Evolutionary conservation across 2,888 invertebrate species (phyloP).

Genomic region (Priocnemis perturbator): DNA sequence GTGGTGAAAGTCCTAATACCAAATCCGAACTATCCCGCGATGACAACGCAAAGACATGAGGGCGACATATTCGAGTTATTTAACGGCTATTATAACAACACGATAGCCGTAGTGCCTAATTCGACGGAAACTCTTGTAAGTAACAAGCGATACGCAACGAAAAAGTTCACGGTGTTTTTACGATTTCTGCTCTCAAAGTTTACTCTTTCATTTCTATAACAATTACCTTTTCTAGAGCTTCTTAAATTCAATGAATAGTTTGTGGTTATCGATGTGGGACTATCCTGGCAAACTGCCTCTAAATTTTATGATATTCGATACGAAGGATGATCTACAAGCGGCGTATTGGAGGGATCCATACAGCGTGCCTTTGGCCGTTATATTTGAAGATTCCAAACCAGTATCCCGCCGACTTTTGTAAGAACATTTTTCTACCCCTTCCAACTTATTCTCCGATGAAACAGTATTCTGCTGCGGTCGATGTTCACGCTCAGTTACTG

Average conservation of each 20-base stretch:
- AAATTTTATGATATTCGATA: slow-evolving; percentile 81
- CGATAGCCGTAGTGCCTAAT: slow-evolving; percentile 83
- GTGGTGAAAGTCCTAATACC: slow-evolving; percentile 85
- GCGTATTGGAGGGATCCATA: slow-evolving; percentile 82
- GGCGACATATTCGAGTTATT: slow-evolving; percentile 78
- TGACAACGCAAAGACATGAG: slow-evolving; percentile 80
- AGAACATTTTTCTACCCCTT: slow-evolving; percentile 40
- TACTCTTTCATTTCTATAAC: not conserved
- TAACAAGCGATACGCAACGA: slow-evolving; percentile 17
- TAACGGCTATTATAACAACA: slow-evolving; percentile 78
- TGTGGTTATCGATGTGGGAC: slow-evolving; percentile 78
- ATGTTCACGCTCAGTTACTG: too few relatives aligned
- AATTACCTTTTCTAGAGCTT: slow-evolving; percentile 61
- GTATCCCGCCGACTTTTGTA: slow-evolving; percentile 77
- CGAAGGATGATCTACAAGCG: slow-evolving; percentile 81
- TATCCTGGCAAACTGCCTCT: slow-evolving; percentile 78
- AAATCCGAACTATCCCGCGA: slow-evolving; percentile 85
- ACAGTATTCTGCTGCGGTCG: too few relatives aligned
- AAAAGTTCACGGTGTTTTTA: not conserved
- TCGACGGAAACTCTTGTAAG: slow-evolving; percentile 77
- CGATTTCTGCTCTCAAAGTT: too few relatives aligned
- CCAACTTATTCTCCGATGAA: not conserved
- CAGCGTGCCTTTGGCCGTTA: slow-evolving; percentile 83
- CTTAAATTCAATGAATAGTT: slow-evolving; percentile 79
- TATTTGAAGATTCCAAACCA: slow-evolving; percentile 78